These are phyloP conservation scores for Drosophila emarginata DNA, from an alignment of 2,888 invertebrate genomes.

Conservation along the genomic window DNA sequence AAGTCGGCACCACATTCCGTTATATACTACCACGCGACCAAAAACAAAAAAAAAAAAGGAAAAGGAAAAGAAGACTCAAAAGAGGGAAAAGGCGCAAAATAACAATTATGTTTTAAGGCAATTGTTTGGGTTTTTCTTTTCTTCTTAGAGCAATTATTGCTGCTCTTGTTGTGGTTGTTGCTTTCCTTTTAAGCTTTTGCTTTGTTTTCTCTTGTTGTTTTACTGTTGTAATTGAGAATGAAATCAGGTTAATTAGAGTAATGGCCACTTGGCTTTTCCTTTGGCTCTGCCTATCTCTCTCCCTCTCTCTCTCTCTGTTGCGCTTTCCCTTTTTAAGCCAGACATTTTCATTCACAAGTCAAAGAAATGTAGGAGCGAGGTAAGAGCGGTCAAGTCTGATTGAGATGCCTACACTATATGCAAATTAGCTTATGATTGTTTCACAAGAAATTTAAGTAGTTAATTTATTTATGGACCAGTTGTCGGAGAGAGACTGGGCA, in stretches of 20 bases:
- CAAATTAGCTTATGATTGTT: constrained; percentile 23
- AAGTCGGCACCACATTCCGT: constrained; percentile 51
- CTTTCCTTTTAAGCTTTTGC: constrained; percentile 45
- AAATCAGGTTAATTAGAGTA: constrained; percentile 78
- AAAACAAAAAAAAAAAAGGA: not conserved
- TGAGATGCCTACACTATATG: constrained; percentile 28
- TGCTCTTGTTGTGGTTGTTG: constrained; percentile 25
- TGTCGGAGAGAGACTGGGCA: constrained; percentile 26
- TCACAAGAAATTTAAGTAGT: constrained; percentile 42
- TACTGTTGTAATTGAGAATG: constrained; percentile 74
- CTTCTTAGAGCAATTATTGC: constrained; percentile 41
- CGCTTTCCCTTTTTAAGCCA: constrained; percentile 21
- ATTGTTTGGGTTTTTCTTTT: constrained; percentile 71
- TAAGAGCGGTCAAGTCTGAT: constrained; percentile 63
- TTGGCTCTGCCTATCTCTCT: too few relatives aligned
- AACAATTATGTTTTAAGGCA: constrained; percentile 79
- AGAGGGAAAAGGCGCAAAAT: constrained; percentile 69
- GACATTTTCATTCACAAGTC: constrained; percentile 52
- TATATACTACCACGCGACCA: constrained; percentile 19
- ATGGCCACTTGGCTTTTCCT: constrained; percentile 61
- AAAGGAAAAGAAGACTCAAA: constrained; percentile 48
- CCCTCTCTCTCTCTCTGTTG: constrained; percentile 12
- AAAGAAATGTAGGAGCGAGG: not conserved
- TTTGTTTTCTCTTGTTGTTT: constrained; percentile 43
- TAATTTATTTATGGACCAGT: constrained; percentile 46